Conservation (phyloP, 1,140 invertebrate species). For the Drosophila lini region DNA sequence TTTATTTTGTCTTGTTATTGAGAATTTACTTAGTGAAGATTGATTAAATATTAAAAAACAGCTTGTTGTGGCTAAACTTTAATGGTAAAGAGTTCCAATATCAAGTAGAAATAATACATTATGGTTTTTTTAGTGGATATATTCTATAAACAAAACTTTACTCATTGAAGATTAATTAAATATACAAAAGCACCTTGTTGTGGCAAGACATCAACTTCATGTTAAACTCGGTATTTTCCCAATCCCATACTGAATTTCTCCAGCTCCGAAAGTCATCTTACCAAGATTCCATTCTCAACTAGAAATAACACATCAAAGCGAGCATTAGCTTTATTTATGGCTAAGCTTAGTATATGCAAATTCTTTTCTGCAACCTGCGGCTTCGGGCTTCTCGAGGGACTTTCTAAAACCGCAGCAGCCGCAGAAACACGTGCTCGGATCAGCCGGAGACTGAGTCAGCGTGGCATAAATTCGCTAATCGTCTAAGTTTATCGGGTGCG, state of each 20-base stretch:
- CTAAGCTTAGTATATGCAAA: slow-evolving; percentile 47
- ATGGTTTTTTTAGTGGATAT: not conserved
- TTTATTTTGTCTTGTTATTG: not conserved
- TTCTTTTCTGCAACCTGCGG: slow-evolving; percentile 49
- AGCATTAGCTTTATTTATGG: slow-evolving; percentile 51
- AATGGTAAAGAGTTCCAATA: slow-evolving; percentile 8
- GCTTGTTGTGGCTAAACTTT: not conserved
- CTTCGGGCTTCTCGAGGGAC: slow-evolving; percentile 42
- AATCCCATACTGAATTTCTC: not conserved
- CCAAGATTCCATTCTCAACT: slow-evolving; percentile 27
- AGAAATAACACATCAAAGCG: slow-evolving; percentile 41
- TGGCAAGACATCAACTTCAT: not conserved
- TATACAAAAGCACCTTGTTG: not conserved
- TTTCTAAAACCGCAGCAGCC: slow-evolving; percentile 78
- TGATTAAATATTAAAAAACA: too few relatives aligned
- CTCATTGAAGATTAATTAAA: not conserved
- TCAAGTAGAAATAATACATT: slow-evolving; percentile 19
- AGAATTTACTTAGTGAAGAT: not conserved
- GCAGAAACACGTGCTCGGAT: slow-evolving; percentile 69
- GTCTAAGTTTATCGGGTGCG: slow-evolving; percentile 39
- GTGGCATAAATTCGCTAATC: slow-evolving; percentile 61
- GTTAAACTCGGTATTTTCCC: not conserved
- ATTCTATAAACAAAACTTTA: not conserved
- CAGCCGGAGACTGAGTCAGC: slow-evolving; percentile 41
- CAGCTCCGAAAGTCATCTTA: slow-evolving; percentile 17